Base-by-base conservation (phyloP, 1,140 invertebrate species). In the Bradynema listronoti region DNA sequence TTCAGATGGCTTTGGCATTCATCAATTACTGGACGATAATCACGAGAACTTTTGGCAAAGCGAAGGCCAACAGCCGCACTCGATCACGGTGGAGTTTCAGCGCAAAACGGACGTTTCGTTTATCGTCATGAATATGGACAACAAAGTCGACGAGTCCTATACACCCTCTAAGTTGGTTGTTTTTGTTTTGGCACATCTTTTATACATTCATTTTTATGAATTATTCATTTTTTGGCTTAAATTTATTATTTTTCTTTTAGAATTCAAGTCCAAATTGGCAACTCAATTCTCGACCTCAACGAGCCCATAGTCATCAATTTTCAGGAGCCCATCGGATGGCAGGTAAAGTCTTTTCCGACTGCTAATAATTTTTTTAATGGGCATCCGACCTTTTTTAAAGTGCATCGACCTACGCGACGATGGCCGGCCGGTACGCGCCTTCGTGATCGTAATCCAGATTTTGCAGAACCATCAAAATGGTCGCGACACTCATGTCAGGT, bases 21-120 rank as follows among this genome's bases (percentile, higher is more conserved):
- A 97, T 77, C 92, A 97, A 78, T 79, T 98, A 22, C 80, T 91
- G 63, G 92, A 97, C 79, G 88, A 93, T 79, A 87, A 88, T 52
- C 86, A 89, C 72, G 93, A 97, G 66, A 95, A 91, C 0, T 99
- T 95, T 79, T 99, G 94, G 94, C 94, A 99, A 78, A 96, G 92
- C 0, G 94, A 99, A 82, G 94, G 94, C 0, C 91, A 94, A 69
- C 83, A 97, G 58, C 94, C 94, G 4, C 94, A 99, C 81, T 81
- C 95, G 62, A 90, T 98, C 0, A 98, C 96, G 77, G 93, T 98
- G 65, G 91, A 97, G 74, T 99, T 98, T 79, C 86, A 88, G 66
- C 84, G 88, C 68, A 95, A 97, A 81, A 98, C 90, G 1, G 91
- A 90, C 34, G 87, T 99, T 16, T 85, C 87, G 58, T 89, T 95